These are phyloP conservation scores for Subanguina moxae DNA, from an alignment of 1,140 invertebrate genomes.

Conservation along the genomic window DNA sequence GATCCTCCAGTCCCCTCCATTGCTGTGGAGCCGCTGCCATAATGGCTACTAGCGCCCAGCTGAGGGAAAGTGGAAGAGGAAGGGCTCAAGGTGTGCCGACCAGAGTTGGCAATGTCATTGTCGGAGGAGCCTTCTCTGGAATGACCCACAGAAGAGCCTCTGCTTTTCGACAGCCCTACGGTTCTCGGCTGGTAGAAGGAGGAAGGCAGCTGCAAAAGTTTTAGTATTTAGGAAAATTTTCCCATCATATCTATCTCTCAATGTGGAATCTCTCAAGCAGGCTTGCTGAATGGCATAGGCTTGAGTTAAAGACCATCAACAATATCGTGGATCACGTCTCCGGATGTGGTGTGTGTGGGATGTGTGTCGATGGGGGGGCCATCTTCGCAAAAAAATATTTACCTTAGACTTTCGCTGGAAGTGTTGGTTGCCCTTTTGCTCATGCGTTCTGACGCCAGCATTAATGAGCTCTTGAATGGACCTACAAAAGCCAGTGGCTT, in stretches of 20 bases:
- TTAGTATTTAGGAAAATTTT: background rate
- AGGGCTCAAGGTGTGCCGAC: constrained; percentile 9
- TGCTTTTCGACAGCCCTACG: background rate
- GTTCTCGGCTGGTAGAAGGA: background rate
- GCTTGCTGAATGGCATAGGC: no score
- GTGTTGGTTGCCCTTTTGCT: constrained; percentile 1
- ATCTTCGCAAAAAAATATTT: no score
- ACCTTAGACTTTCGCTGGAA: constrained; percentile 5
- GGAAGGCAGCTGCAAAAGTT: background rate
- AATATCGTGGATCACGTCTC: no score
- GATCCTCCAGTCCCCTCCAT: background rate
- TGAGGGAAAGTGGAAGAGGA: background rate
- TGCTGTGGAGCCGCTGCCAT: background rate
- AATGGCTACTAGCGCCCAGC: background rate
- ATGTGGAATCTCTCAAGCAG: no score
- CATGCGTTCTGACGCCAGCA: background rate
- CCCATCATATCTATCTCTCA: no score
- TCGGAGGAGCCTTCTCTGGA: constrained; percentile 12
- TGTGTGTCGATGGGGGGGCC: no score
- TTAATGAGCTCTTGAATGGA: constrained; percentile 6
- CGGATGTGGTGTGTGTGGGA: no score
- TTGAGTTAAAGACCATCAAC: no score
- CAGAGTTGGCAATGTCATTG: background rate
- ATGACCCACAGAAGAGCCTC: constrained; percentile 11
- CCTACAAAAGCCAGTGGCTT: background rate